Conservation (phyloP, 2,113 vertebrate genomes). For the Carettochelys insculpta region DNA sequence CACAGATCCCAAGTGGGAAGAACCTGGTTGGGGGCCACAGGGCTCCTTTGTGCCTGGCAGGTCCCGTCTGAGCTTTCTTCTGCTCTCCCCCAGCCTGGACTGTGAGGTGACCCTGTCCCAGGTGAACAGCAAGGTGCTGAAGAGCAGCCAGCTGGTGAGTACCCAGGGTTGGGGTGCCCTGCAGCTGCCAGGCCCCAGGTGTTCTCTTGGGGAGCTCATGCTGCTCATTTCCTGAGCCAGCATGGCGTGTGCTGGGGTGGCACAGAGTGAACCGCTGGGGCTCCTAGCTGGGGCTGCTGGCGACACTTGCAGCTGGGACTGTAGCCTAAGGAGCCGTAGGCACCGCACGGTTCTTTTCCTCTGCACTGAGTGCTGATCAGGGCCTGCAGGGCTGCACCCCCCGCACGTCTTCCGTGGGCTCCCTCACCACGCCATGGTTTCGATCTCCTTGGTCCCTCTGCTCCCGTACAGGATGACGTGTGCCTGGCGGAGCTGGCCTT, state of each 20-base stretch:
- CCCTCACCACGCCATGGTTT: too few species aligned
- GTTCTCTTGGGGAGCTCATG: background rate
- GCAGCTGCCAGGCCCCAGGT: background rate
- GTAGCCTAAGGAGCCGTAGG: background rate
- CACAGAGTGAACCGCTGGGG: background rate
- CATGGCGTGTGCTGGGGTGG: background rate
- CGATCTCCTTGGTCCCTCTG: background rate
- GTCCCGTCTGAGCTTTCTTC: background rate
- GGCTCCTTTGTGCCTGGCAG: background rate
- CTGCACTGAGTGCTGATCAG: too few species aligned
- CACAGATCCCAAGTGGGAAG: background rate
- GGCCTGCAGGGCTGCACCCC: too few species aligned
- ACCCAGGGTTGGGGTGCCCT: background rate
- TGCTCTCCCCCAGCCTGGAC: slow-evolving; percentile 76
- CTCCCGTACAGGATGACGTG: slow-evolving; percentile 78
- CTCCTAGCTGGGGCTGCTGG: background rate
- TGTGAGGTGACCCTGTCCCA: slow-evolving; percentile 88
- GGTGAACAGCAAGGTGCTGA: slow-evolving; percentile 94
- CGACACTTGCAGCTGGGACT: background rate
- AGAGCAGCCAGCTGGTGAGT: slow-evolving; percentile 93
- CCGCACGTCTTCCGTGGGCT: too few species aligned
- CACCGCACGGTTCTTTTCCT: too few species aligned
- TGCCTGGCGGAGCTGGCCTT: slow-evolving; percentile 92
- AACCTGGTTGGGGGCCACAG: background rate
- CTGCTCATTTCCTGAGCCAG: background rate